Percentiles rank a stretch among this genome's conserved stretches.
Conservation (phyloP, 2,113 vertebrate genomes). For the human (Homo sapiens) region GRCh38 chr1:4786501-4787000, state of each 20-base stretch:
- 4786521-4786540: rapidly evolving
- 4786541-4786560: background rate
- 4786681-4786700: background rate
- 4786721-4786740: background rate
- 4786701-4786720: background rate
- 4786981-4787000: rapidly evolving
- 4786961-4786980: too few species aligned
- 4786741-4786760: too few species aligned
- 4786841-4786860: rapidly evolving
- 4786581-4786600: background rate
- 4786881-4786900: background rate
- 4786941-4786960: background rate
- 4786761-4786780: rapidly evolving
- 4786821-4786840: rapidly evolving
- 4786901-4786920: rapidly evolving
- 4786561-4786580: rapidly evolving
- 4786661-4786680: background rate
- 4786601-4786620: background rate
- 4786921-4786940: rapidly evolving
- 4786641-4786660: rapidly evolving
- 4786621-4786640: background rate
- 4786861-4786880: background rate
- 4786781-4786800: background rate
- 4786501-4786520: too few species aligned
- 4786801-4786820: background rate